Base-by-base conservation (phyloP, 2,888 invertebrate species). In the Stramonita haemastoma region DNA sequence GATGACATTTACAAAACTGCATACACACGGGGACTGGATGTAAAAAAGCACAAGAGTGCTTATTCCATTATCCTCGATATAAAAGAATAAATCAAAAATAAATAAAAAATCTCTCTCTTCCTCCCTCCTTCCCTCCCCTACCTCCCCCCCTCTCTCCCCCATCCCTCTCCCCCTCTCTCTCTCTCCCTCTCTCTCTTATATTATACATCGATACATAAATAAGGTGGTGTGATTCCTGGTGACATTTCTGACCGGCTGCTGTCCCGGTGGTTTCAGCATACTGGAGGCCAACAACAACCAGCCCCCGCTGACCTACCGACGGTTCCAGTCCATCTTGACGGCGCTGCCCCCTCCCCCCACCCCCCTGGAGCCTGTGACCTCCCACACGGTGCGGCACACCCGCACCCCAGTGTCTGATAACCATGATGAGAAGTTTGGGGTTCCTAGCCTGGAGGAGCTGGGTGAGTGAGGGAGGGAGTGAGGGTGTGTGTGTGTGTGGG, bases 291-390 rank as follows among this genome's bases (percentile, higher is more conserved):
- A 98, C 96, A 97, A 97, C 36, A 98, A 98, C 0, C 97, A 97
- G 94, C 97, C 98, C 0, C 98, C 98, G 0, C 96, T 98, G 89
- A 98, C 98, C 0, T 98, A 98, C 95, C 98, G 98, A 95, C 97
- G 98, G 95, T 98, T 98, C 96, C 97, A 98, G 96, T 97, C 97
- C 34, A 96, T 98, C 91, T 97, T 98, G 29, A 97, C 98, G 13
- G 97, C 97, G 90, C 97, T 98, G 97, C 97, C 97, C 11, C 97
- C 97, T 32, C 98, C 98, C 22, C 97, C 97, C 70, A 96, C 96
- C 84, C 97, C 98, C 0, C 97, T 97, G 92, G 95, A 97, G 0
- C 94, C 97, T 0, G 97, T 98, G 56, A 96, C 97, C 0, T 92
- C 96, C 1, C 96, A 96, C 36, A 96, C 96, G 87, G 96, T 98